Evolutionary conservation across 2,888 invertebrate species (phyloP), one percentile per base, ranked within the genome.

Genomic region (Chloroclysta siterata): DNA sequence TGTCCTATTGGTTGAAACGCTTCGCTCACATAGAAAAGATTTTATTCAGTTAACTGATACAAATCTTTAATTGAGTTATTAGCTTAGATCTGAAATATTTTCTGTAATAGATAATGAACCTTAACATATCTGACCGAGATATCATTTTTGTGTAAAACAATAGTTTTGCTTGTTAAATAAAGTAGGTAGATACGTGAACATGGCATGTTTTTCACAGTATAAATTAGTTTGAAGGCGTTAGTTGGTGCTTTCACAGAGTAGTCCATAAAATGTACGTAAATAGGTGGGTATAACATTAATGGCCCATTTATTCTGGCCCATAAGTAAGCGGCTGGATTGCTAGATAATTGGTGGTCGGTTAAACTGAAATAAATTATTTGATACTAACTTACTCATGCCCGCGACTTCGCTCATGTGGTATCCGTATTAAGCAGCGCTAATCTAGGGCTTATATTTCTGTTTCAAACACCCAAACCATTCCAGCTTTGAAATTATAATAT

Each of bases 181-280:
- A 46, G 17, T 46, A 46, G 50, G 50, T 33, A 46, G 50, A 29
- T 33, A 13, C 13, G 33, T 6, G 36, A 36, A 55, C 46, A 55
- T 46, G 51, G 63, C 39, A 46, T 48, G 44, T 51, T 64, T 51
- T 62, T 41, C 55, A 53, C 22, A 29, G 28, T 56, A 56, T 64
- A 60, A 56, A 60, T 60, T 48, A 48, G 28, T 13, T 14, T 44
- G 22, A 36, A 59, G 70, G 63, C 64, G 72, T 70, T 72, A 54
- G 52, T 59, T 53, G 44, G 52, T 42, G 47, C 54, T 28, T 60
- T 64, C 57, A 53, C 53, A 52, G 52, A 54, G 39, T 47, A 22
- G 68, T 56, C 60, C 65, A 59, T 76, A 71, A 74, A 71, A 64
- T 63, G 67, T 65, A 68, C 70, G 69, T 74, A 75, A 68, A 74